Conservation (phyloP, 2,113 vertebrate genomes). For the Galbula dea region DNA sequence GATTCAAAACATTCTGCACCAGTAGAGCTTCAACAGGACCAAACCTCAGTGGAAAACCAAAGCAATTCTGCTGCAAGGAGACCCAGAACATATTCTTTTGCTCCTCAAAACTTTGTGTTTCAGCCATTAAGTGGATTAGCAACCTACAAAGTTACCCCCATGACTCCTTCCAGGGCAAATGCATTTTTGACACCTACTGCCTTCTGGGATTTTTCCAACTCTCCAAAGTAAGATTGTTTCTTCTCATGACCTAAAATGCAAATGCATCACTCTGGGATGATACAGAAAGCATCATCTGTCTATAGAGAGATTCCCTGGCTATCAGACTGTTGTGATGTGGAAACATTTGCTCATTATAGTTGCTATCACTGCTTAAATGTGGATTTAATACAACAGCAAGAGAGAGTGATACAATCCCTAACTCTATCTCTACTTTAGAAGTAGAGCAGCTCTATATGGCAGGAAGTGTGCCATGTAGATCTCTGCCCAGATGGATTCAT, state of each 20-base stretch:
- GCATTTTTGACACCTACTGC: constrained; percentile 79
- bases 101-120: constrained; percentile 87
- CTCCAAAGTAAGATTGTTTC: constrained; percentile 59
- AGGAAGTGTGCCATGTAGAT: neutral
- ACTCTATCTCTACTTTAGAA: neutral
- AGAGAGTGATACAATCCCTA: neutral
- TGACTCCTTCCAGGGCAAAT: constrained; percentile 79
- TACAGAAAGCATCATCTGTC: neutral
- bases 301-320: neutral
- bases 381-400: neutral
- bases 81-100: constrained; percentile 79
- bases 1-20: neutral
- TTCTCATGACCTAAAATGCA: neutral
- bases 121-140: constrained; percentile 81
- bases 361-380: neutral
- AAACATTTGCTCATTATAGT: neutral
- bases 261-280: neutral
- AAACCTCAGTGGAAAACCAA: neutral
- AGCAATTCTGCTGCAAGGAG: neutral
- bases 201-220: constrained; percentile 55
- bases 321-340: neutral
- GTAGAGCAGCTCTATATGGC: neutral
- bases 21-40: neutral
- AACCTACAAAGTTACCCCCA: constrained; percentile 77
- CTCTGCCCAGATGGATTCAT: neutral